phyloP scores from a whole-genome alignment of 2,797 vertebrate genomes.

The Sarcoramphus papa region DNA sequence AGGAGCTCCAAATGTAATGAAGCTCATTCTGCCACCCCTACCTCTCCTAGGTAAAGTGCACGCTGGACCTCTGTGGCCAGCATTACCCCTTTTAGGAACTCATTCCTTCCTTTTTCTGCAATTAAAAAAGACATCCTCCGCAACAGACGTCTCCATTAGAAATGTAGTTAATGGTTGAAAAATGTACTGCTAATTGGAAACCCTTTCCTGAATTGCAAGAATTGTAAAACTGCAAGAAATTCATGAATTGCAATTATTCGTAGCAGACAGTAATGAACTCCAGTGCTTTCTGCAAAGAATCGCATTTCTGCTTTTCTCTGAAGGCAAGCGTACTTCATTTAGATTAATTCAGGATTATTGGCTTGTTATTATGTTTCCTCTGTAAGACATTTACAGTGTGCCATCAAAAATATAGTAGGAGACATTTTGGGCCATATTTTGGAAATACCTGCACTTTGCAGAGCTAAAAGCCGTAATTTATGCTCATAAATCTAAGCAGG shows the following conservation, averaged over 20 bases:
- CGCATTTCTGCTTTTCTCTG: background rate
- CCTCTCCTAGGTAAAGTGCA: background rate
- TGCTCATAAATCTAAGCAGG: background rate
- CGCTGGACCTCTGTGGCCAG: background rate
- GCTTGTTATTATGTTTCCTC: background rate
- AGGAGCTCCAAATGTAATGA: background rate
- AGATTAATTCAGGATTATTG: conserved; percentile 41
- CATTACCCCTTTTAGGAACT: background rate
- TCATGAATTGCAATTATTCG: background rate
- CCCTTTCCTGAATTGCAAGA: background rate
- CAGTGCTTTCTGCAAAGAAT: background rate
- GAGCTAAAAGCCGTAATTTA: background rate
- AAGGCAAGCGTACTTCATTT: background rate
- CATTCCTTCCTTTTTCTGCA: background rate
- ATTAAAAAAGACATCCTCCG: background rate
- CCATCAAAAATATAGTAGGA: background rate
- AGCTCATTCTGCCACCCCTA: background rate
- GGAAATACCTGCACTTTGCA: background rate
- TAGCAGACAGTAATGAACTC: conserved; percentile 21
- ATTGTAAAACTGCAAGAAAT: background rate
- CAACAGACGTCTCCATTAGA: background rate
- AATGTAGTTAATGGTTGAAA: background rate
- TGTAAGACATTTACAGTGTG: background rate
- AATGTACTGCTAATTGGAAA: background rate
- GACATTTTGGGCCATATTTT: background rate